Evolutionary conservation across 1,140 invertebrate species (phyloP), one percentile per base, ranked within the genome.

Genomic region (Polypedilum vanderplanki): DNA sequence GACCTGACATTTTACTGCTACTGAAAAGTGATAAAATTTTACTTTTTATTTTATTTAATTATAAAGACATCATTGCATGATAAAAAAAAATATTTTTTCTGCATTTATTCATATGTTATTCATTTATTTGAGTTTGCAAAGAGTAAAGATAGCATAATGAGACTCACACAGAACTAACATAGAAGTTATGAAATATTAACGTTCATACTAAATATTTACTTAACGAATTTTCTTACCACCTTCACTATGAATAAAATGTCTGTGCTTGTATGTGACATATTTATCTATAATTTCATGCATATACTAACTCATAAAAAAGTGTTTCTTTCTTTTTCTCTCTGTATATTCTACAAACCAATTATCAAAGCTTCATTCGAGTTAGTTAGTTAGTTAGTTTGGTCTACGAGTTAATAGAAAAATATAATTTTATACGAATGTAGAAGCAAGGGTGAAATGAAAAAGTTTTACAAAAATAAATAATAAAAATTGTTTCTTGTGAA

Each of bases 161-260:
- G 10, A 15, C 12, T 57, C 12, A 9, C 41, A 12, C 46, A n/a
- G 46, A 70, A 70, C 65, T 70, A 70, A 70, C 65, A 70, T 70
- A 18, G 17, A 18, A 70, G 46, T 57, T 22, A 70, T 70, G 65
- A 70, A 70, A 70, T 70, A 70, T 70, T 70, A 70, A 70, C 78
- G 12, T 74, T 73, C 74, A 78, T 76, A 18, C 57, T 74, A 73
- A 75, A 73, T 75, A 75, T 41, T 73, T 75, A 75, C 9, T 73
- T 22, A 70, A 7, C 18, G 17, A 57, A 57, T 57, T 57, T 57
- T 57, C 46, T 57, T n/a, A n/a, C 41, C 41, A 12, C 46, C 12
- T 57, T 1, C 10, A n/a, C 46, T 33, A 33, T 33, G 24, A 1
- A 33, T 33, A 33, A 33, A 33, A 33, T 33, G 24, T 33, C 5